Base-by-base conservation (phyloP, 2,888 invertebrate genomes). In the Microchrysa polita region DNA sequence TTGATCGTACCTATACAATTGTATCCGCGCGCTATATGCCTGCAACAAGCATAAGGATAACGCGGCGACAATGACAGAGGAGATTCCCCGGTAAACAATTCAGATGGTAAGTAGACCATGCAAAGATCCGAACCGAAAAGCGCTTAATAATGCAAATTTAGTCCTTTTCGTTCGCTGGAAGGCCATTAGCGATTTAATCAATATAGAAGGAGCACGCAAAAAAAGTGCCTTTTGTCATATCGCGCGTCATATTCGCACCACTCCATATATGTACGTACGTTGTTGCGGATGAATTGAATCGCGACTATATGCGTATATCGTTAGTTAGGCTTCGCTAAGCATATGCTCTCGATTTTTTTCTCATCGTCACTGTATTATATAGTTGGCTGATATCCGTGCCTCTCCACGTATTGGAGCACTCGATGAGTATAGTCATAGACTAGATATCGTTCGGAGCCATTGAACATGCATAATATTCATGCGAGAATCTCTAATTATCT, bases 391-490 rank as follows among this genome's bases (percentile, higher is more conserved):
- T 22, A 55, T 55, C 55, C 55, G 4, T 20, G 55, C 27, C 55
- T 55, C 2, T 18, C 2, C 18, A 42, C 16, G 14, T 63, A 10
- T 20, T 12, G 9, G 34, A 42, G 12, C 16, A 34, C 27, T 34
- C 4, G 27, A 34, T 34, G 27, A 34, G 27, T 22, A 5, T 60
- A n/a, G 5, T 14, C 60, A 27, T 14, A 5, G 2, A 34, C 27
- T 34, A 34, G n/a, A 60, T 60, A 10, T 60, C 23, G 9, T 60
- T 23, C 27, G 48, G 60, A 40, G 16, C 61, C 61, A 63, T 22
- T 63, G 61, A 63, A 42, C 61, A 63, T 63, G 40, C 61, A 63
- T 42, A 63, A 63, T 63, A 63, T 63, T 18, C 61, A 63, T 63
- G 23, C 61, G 61, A 63, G 5, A 20, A 42, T 14, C 42, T 63